phyloP scores from a whole-genome alignment of 2,888 invertebrate genomes.

The Chromoteleia sp. region DNA sequence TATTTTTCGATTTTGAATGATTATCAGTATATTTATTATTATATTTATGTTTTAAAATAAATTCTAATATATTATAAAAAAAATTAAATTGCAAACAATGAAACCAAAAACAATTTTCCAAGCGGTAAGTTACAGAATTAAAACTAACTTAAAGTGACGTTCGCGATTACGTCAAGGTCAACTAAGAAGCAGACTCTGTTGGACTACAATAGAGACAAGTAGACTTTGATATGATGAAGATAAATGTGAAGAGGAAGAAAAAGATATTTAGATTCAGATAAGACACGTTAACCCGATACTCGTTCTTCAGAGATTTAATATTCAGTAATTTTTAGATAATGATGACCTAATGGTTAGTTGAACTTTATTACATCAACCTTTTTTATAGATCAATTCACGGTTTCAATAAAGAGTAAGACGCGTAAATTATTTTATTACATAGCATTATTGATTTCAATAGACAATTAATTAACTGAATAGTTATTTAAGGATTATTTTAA shows the following conservation, averaged over 20 bases:
- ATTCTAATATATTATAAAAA: background rate
- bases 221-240: conserved; percentile 65
- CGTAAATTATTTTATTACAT: background rate
- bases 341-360: conserved; percentile 56
- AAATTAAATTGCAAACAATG: background rate
- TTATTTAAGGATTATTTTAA: too few relatives aligned
- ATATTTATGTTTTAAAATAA: too few relatives aligned
- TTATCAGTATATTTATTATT: too few relatives aligned
- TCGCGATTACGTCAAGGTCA: conserved; percentile 56
- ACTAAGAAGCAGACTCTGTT: conserved; percentile 34
- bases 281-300: conserved; percentile 44
- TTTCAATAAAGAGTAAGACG: conserved; percentile 2
- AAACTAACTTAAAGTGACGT: conserved; percentile 46
- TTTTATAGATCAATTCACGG: conserved; percentile 3
- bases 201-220: conserved; percentile 60
- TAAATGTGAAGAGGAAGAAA: conserved; percentile 52
- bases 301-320: conserved; percentile 51
- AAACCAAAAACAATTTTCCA: background rate
- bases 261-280: conserved; percentile 59
- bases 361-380: conserved; percentile 27
- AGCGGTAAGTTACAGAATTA: conserved; percentile 7
- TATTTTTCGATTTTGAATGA: too few relatives aligned
- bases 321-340: conserved; percentile 36
- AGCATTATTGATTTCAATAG: too few relatives aligned
- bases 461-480: too few relatives aligned